These are phyloP conservation scores for Agonum fuliginosum DNA, from an alignment of 2,888 invertebrate species.

Conservation along the genomic window DNA sequence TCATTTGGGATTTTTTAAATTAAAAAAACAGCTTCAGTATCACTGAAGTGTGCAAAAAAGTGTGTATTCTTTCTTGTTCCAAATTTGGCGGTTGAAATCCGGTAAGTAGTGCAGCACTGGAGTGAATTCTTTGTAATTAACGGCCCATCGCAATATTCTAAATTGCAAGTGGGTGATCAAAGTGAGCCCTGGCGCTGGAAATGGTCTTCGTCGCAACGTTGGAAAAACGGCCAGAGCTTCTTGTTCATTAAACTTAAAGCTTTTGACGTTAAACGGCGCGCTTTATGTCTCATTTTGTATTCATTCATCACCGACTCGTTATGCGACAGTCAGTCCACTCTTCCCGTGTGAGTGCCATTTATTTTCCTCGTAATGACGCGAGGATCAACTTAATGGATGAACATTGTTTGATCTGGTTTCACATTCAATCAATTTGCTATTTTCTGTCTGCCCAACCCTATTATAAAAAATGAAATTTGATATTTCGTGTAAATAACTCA, in stretches of 20 bases:
- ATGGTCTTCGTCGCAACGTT: not conserved
- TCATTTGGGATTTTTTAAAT: no score
- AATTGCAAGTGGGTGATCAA: constrained; percentile 35
- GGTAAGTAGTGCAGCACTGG: no score
- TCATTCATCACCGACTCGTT: constrained; percentile 38
- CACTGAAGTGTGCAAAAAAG: no score
- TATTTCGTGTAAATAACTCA: no score
- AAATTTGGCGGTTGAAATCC: no score
- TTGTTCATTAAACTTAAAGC: constrained; percentile 41
- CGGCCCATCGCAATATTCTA: constrained; percentile 30
- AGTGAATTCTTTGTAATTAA: constrained; percentile 35
- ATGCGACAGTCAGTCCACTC: constrained; percentile 11
- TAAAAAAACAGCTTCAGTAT: no score
- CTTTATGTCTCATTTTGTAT: constrained; percentile 45
- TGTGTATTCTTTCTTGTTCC: no score
- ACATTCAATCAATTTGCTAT: constrained; percentile 12
- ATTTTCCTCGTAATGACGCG: constrained; percentile 27
- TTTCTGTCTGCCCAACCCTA: no score
- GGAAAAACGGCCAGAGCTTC: constrained; percentile 27
- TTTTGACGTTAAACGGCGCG: constrained; percentile 42
- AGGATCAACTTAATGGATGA: constrained; percentile 39
- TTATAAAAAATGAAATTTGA: no score
- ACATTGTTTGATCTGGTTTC: constrained; percentile 30
- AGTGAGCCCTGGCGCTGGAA: not conserved
- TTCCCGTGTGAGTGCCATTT: constrained; percentile 32